Conservation (phyloP, 2,888 invertebrate genomes). For the Acrobasis repandana region DNA sequence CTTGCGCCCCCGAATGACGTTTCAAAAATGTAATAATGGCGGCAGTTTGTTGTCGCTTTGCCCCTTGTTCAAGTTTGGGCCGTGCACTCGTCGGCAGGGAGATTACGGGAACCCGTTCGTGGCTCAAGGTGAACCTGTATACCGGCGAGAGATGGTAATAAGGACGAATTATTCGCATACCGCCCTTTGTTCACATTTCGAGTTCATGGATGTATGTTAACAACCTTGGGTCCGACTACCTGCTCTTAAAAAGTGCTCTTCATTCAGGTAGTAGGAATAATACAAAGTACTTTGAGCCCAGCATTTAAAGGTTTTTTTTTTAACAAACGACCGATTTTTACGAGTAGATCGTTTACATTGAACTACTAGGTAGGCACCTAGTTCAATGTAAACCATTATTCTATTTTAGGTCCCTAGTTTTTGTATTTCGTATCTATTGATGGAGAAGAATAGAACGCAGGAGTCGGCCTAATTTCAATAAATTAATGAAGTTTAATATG, state of each 20-base stretch:
- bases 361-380: too few species aligned
- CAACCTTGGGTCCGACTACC: slow-evolving; percentile 58
- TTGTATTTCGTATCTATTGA: too few species aligned
- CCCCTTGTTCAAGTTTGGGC: slow-evolving; percentile 32
- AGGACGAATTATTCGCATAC: slow-evolving; percentile 74
- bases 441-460: too few species aligned
- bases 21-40: slow-evolving; percentile 48
- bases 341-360: too few species aligned
- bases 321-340: too few species aligned
- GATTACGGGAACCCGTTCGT: slow-evolving; percentile 67
- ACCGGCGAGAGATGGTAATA: slow-evolving; percentile 64
- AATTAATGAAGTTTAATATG: too few species aligned
- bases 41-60: slow-evolving; percentile 28
- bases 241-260: slow-evolving; percentile 40
- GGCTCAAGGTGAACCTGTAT: slow-evolving; percentile 69
- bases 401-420: too few species aligned
- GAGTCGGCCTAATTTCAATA: too few species aligned
- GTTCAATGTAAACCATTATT: too few species aligned
- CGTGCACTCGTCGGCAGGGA: slow-evolving; percentile 30
- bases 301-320: not conserved
- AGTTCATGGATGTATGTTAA: slow-evolving; percentile 60
- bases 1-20: slow-evolving; percentile 21
- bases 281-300: not conserved
- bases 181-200: slow-evolving; percentile 71
- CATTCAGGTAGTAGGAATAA: slow-evolving; percentile 28